Percentiles rank a stretch among this genome's conserved stretches.
These are phyloP conservation scores for Varroa destructor DNA, from an alignment of 1,140 invertebrate genomes.

Conservation along the genomic window DNA sequence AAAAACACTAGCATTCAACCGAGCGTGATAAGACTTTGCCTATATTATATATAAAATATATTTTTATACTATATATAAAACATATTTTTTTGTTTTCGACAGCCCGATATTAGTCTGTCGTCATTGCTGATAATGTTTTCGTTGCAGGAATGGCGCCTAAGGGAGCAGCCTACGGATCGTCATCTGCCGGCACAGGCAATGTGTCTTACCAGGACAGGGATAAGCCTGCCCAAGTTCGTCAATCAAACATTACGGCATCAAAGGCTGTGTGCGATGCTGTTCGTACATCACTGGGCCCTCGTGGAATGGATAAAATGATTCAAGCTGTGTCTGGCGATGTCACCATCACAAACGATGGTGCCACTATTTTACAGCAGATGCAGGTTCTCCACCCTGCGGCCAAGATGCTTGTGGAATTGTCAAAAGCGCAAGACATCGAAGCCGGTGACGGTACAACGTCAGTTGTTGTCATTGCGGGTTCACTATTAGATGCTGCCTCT, in stretches of 20 bases:
- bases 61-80: no score
- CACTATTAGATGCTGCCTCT: conserved; percentile 81
- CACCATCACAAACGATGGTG: conserved; percentile 99
- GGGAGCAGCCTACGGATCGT: background rate
- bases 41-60: no score
- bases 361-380: conserved; percentile 98
- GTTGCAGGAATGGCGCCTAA: conserved; percentile 9
- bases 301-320: conserved; percentile 99
- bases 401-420: conserved; percentile 97
- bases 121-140: no score
- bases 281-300: conserved; percentile 88
- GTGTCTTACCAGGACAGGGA: conserved; percentile 53
- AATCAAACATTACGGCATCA: conserved; percentile 89
- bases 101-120: no score
- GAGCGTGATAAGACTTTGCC: no score
- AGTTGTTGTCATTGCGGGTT: conserved; percentile 89
- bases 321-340: conserved; percentile 93
- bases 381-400: conserved; percentile 96
- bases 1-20: no score
- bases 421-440: conserved; percentile 95
- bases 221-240: conserved; percentile 82
- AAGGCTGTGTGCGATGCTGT: conserved; percentile 99
- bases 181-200: background rate
- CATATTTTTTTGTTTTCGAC: no score
- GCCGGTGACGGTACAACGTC: conserved; percentile 98